Conservation (phyloP, 2,113 vertebrate genomes). For the Mesoclemmys tuberculata region DNA sequence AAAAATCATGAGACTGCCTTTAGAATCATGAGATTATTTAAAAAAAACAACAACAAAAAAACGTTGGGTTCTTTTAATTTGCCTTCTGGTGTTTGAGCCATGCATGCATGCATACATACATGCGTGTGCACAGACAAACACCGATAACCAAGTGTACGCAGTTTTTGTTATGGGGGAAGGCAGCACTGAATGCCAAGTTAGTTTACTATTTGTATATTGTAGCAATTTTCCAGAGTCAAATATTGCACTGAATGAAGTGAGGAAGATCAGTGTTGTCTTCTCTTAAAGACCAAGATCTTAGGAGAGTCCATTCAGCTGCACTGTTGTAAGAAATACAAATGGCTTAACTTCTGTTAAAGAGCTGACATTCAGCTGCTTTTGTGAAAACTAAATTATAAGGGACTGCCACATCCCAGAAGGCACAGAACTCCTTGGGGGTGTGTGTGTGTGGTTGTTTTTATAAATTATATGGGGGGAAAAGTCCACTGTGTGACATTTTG, state of each 20-base stretch:
- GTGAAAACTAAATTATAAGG: not conserved
- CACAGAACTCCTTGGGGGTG: not conserved
- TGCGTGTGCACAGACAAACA: too few species aligned
- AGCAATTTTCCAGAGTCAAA: accelerated
- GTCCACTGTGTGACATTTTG: not conserved
- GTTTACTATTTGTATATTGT: not conserved
- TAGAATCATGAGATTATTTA: not conserved
- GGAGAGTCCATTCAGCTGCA: not conserved
- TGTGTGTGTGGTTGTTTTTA: too few species aligned
- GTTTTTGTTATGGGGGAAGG: not conserved
- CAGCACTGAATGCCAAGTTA: not conserved
- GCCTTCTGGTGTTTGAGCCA: not conserved
- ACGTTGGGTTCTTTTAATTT: not conserved
- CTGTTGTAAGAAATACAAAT: not conserved
- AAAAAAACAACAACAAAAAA: not conserved
- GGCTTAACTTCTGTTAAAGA: not conserved
- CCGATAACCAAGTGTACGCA: accelerated
- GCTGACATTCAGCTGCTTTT: not conserved
- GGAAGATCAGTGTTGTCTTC: not conserved
- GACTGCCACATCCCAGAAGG: not conserved
- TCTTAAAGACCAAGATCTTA: not conserved
- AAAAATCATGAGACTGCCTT: not conserved
- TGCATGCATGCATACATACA: accelerated
- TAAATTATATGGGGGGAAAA: not conserved
- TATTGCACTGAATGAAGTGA: not conserved